phyloP scores from a whole-genome alignment of 2,888 invertebrate genomes.

The Acleris cristana region DNA sequence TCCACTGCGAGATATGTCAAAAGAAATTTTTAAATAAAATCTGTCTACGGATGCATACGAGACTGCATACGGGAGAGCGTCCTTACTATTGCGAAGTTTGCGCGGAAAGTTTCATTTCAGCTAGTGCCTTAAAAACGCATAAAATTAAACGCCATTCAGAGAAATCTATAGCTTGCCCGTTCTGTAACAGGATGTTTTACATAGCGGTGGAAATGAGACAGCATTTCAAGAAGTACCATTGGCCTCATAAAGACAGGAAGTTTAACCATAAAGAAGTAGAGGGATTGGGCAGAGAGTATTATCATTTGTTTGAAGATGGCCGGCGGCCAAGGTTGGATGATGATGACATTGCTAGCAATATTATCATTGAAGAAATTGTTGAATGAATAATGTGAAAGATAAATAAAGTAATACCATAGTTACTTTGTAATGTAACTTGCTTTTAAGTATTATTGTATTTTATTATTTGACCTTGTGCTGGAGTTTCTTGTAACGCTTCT shows the following conservation, averaged over 20 bases:
- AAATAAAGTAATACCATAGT: too few relatives aligned
- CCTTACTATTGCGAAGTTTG: slow-evolving; percentile 59
- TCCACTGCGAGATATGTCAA: slow-evolving; percentile 25
- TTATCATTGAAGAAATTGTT: slow-evolving; percentile 34
- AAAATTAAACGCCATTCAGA: slow-evolving; percentile 54
- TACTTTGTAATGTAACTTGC: too few relatives aligned
- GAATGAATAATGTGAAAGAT: neutral
- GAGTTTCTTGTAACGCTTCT: too few relatives aligned
- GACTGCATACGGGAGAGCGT: slow-evolving; percentile 56
- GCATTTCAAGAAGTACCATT: slow-evolving; percentile 59
- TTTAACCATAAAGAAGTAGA: slow-evolving; percentile 53
- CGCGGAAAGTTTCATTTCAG: slow-evolving; percentile 54
- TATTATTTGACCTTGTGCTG: too few relatives aligned
- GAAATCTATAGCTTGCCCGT: slow-evolving; percentile 53
- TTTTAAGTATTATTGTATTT: too few relatives aligned
- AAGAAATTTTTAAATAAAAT: slow-evolving; percentile 34
- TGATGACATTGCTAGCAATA: slow-evolving; percentile 18
- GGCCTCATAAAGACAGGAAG: slow-evolving; percentile 52
- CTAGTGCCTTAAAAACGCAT: slow-evolving; percentile 58
- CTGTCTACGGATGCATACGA: slow-evolving; percentile 54
- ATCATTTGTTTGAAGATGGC: slow-evolving; percentile 55
- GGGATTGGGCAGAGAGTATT: slow-evolving; percentile 44
- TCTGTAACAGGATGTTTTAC: slow-evolving; percentile 55
- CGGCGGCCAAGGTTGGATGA: slow-evolving; percentile 41
- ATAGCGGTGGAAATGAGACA: slow-evolving; percentile 56